Base-by-base conservation (phyloP, 2,797 vertebrate species). In the Gallinago solitaria region DNA sequence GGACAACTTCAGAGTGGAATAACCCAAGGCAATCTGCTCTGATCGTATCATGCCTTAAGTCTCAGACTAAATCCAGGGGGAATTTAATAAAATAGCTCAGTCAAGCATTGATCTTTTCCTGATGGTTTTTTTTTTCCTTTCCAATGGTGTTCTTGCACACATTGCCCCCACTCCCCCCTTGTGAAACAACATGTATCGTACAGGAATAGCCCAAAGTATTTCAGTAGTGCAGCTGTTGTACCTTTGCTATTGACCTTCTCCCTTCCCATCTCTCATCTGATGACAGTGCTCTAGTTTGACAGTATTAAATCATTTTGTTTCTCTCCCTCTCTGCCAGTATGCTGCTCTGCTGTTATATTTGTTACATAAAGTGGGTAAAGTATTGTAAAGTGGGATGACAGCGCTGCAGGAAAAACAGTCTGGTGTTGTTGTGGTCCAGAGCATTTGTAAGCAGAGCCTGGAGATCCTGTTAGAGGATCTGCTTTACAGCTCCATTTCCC, bases 11-110 rank as follows among this genome's bases (percentile, higher is more conserved):
- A 97, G 97, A 97, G 86, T 96, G 88, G 97, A 97, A 97, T 97
- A 97, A 97, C 97, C 96, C 97, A 97, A 97, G 97, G 97, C 97
- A 97, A 97, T 97, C 96, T 97, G 94, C 92, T 97, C 96, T 97
- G 96, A 97, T 97, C 93, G 59, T 96, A 97, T 96, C 95, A 91
- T 95, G 96, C 96, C 95, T 96, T 97, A 92, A 97, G 95, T 97
- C 96, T 95, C 80, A 73, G 93, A 28, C 89, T 83, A 93, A 97
- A 90, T 95, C 97, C 93, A 68, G 76, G 47, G 95, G 94, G 97
- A 96, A 97, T 97, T 97, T 95, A 97, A 97, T 96, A 97, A 97
- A 97, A 97, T 97, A 96, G 94, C 93, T 97, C 95, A 96, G 92
- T 97, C 97, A 95, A 95, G 94, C 95, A 97, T 97, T 96, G 96